Percentiles rank a stretch among this genome's conserved stretches.
These are phyloP conservation scores for Aleiodes sp. DNA, from an alignment of 1,140 invertebrate genomes.

Conservation along the genomic window DNA sequence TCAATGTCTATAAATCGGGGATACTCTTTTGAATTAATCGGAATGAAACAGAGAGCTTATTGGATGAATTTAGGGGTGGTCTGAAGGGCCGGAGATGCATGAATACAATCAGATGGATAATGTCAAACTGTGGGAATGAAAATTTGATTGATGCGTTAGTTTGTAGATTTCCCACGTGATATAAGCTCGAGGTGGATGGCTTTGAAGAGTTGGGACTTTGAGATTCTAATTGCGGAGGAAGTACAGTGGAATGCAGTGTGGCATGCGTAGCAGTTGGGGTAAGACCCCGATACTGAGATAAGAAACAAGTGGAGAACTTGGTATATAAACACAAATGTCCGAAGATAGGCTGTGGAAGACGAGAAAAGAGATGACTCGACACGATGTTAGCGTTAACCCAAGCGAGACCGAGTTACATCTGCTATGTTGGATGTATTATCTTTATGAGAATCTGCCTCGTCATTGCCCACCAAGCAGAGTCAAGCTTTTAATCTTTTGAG, in stretches of 20 bases:
- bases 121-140: constrained; percentile 2
- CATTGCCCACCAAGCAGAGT: constrained; percentile 38
- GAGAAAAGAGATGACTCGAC: constrained; percentile 48
- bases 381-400: constrained; percentile 41
- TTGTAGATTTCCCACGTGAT: constrained; percentile 35
- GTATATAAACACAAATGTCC: constrained; percentile 34
- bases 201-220: constrained; percentile 6
- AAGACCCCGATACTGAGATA: constrained; percentile 38
- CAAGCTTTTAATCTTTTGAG: constrained; percentile 22
- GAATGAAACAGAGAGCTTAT: neutral
- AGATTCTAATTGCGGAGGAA: constrained; percentile 52
- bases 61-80: too few relatives aligned
- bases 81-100: too few relatives aligned
- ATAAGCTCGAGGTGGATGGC: neutral
- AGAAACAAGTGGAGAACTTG: constrained; percentile 7
- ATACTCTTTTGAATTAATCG: too few relatives aligned
- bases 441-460: constrained; percentile 44
- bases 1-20: too few relatives aligned
- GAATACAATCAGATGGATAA: constrained; percentile 19
- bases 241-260: constrained; percentile 56
- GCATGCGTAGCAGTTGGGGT: constrained; percentile 46
- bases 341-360: constrained; percentile 36
- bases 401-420: constrained; percentile 44
- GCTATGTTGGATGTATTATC: constrained; percentile 47
- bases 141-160: constrained; percentile 6